Conservation (phyloP, 1,140 invertebrate genomes). For the Delia radicum region DNA sequence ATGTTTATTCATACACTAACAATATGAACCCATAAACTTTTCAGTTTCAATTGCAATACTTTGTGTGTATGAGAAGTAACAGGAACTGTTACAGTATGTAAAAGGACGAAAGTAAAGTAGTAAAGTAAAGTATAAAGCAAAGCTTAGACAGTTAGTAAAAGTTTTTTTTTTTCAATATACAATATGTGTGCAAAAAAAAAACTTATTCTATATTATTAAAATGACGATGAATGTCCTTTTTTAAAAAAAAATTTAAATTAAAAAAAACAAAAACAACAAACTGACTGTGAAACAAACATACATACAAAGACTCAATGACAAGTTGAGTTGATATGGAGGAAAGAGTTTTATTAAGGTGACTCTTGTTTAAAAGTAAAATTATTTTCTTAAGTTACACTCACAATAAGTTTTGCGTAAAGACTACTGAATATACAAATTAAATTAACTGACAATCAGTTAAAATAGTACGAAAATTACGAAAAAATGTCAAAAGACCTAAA, state of each 20-base stretch:
- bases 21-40: background rate
- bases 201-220: background rate
- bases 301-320: background rate
- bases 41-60: background rate
- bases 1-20: slow-evolving; percentile 7
- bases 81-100: background rate
- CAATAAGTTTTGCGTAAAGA: no score
- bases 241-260: background rate
- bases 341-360: no score
- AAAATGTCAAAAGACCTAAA: no score
- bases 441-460: no score
- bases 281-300: background rate
- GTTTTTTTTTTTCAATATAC: no score
- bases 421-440: no score
- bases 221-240: background rate
- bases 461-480: no score
- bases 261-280: background rate
- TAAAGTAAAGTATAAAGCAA: background rate
- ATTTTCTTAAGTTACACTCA: no score
- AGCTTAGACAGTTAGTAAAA: background rate
- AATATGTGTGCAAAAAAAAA: background rate
- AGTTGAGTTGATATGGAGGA: no score
- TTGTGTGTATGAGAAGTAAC: background rate
- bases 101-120: background rate
- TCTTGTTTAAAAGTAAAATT: no score